These are phyloP conservation scores for Isichthys henryi DNA, from an alignment of 2,113 vertebrate species.

Conservation along the genomic window DNA sequence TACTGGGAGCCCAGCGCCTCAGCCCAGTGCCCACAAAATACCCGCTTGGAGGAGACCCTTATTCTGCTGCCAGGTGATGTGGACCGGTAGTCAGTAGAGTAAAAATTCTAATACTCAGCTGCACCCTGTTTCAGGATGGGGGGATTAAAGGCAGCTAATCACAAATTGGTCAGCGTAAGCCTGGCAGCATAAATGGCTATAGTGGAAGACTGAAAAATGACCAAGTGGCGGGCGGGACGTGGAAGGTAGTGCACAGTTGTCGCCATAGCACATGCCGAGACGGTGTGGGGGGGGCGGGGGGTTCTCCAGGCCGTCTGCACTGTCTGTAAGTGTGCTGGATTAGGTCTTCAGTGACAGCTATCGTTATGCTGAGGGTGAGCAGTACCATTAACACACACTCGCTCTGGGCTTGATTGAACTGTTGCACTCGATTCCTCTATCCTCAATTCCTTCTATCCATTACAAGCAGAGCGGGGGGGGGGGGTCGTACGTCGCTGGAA, in stretches of 20 bases:
- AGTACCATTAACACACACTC: conserved; percentile 14
- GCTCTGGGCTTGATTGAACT: neutral
- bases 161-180: neutral
- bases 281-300: conserved; percentile 41
- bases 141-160: neutral
- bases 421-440: neutral
- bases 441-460: neutral
- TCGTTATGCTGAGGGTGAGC: conserved; percentile 21
- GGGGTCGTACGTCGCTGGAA: neutral
- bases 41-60: neutral
- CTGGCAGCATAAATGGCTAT: neutral
- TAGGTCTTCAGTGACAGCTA: conserved; percentile 52
- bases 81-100: neutral
- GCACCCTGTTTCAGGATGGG: too few species aligned
- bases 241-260: neutral
- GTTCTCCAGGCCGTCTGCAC: conserved; percentile 55
- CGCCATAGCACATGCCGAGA: neutral
- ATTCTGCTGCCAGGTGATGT: conserved; percentile 29
- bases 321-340: conserved; percentile 61
- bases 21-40: neutral
- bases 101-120: neutral
- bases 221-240: neutral
- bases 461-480: neutral
- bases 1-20: neutral
- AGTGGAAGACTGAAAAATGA: neutral